phyloP scores from a whole-genome alignment of 2,797 vertebrate genomes.

The Myotis myotis region DNA sequence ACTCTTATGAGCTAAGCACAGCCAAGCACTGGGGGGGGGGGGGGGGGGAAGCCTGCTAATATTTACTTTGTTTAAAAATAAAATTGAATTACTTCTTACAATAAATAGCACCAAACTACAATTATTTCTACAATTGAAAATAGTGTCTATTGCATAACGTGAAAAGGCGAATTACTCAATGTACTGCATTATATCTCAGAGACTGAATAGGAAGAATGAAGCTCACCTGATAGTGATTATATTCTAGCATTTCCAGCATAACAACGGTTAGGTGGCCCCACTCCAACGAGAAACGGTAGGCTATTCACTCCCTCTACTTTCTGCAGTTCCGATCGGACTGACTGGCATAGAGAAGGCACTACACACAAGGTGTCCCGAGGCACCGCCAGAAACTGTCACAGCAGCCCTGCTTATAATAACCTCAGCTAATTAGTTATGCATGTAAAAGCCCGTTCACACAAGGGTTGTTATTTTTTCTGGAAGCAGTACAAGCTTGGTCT shows the following conservation, averaged over 20 bases:
- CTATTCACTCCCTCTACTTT: constrained; percentile 75
- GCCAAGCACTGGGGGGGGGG: background rate
- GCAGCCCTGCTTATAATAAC: constrained; percentile 88
- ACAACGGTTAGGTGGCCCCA: constrained; percentile 70
- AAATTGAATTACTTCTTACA: constrained; percentile 17
- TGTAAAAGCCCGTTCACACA: constrained; percentile 89
- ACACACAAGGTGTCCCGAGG: constrained; percentile 80
- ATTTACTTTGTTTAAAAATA: constrained; percentile 43
- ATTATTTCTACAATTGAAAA: background rate
- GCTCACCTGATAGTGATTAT: constrained; percentile 98
- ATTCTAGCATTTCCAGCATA: constrained; percentile 99
- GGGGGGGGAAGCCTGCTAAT: background rate
- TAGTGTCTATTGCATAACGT: background rate
- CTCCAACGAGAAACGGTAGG: constrained; percentile 59
- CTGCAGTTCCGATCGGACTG: constrained; percentile 63
- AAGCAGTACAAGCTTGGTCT: constrained; percentile 87
- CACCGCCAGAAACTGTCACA: constrained; percentile 78
- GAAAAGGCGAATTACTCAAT: background rate
- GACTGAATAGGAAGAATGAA: constrained; percentile 56
- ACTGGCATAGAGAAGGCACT: constrained; percentile 75
- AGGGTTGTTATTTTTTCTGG: constrained; percentile 84
- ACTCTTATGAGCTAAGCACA: background rate
- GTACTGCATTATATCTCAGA: constrained; percentile 16
- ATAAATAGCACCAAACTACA: constrained; percentile 19
- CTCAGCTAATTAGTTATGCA: constrained; percentile 93